These are phyloP conservation scores for Anthopleura xanthogrammica DNA, from an alignment of 92 coral and sea anemone genomes.

Conservation along the genomic window DNA sequence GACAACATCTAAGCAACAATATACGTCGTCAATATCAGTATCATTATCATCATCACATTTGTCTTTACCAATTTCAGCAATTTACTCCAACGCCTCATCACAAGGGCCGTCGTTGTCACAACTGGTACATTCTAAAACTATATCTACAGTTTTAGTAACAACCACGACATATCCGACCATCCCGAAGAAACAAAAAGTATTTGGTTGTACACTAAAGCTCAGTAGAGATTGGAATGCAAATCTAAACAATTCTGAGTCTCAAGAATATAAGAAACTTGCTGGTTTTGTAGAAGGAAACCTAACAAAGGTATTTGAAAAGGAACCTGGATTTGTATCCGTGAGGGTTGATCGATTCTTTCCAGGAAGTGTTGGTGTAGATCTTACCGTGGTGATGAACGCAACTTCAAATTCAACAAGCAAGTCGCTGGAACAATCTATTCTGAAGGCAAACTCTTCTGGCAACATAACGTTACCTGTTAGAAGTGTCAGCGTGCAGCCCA, in stretches of 20 bases:
- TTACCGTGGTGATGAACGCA: neutral
- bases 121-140: neutral
- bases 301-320: neutral
- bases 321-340: neutral
- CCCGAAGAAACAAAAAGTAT: too few species aligned
- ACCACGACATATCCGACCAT: too few species aligned
- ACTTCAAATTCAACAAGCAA: neutral
- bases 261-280: neutral
- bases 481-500: too few species aligned
- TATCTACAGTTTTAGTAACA: too few species aligned
- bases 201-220: neutral
- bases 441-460: too few species aligned
- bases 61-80: neutral
- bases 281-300: neutral
- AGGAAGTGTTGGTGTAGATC: slow-evolving; percentile 1
- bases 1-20: too few species aligned
- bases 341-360: neutral
- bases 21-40: neutral
- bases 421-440: neutral
- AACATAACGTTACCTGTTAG: too few species aligned
- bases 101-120: neutral
- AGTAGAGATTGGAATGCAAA: neutral
- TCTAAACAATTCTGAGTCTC: neutral
- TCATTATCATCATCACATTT: neutral
- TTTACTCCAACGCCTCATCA: neutral